Conservation (phyloP, 2,113 vertebrate genomes). For the Erpornis zantholeuca region DNA sequence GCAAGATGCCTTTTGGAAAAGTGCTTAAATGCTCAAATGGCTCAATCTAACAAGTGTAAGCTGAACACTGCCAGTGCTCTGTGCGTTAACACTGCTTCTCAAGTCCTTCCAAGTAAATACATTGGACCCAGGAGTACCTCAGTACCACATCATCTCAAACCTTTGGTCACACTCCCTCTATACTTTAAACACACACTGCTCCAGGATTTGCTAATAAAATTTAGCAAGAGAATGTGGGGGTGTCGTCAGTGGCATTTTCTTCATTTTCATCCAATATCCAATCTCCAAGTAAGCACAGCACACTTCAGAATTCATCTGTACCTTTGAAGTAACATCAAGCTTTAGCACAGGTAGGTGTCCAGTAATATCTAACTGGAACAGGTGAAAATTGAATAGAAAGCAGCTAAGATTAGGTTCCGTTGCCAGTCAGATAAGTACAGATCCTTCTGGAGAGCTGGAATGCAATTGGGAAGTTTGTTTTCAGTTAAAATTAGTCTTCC, state of each 20-base stretch:
- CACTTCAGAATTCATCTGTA: not conserved
- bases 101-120: conserved; percentile 3
- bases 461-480: not conserved
- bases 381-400: not conserved
- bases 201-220: conserved; percentile 65
- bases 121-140: not conserved
- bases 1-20: conserved; percentile 29
- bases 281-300: not conserved
- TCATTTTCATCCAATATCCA: not conserved
- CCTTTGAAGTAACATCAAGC: not conserved
- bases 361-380: not conserved
- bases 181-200: not conserved
- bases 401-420: not conserved
- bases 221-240: conserved; percentile 39
- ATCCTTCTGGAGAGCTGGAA: not conserved
- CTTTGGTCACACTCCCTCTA: conserved; percentile 3
- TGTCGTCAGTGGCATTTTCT: conserved; percentile 1
- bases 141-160: not conserved
- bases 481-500: conserved; percentile 93
- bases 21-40: conserved; percentile 43
- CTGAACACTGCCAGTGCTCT: not conserved
- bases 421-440: not conserved
- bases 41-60: not conserved
- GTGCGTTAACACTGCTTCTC: conserved; percentile 24
- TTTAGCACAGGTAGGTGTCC: not conserved